These are phyloP conservation scores for Martes martes DNA, from an alignment of 2,113 vertebrate genomes.

Conservation along the genomic window DNA sequence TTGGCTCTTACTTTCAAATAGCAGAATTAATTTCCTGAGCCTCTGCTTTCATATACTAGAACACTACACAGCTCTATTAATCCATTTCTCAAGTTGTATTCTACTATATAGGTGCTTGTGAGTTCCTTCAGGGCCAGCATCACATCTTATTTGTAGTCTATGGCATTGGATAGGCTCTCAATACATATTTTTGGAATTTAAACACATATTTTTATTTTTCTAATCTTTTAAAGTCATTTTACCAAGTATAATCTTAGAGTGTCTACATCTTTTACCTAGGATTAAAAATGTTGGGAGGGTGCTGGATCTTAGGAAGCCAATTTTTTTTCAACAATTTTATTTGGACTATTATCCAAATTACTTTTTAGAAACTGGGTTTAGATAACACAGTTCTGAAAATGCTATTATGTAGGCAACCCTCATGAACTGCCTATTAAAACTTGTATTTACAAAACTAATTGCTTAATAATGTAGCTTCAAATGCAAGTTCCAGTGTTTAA, in stretches of 20 bases:
- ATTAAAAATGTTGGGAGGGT: neutral
- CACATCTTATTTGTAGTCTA: neutral
- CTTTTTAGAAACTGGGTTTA: neutral
- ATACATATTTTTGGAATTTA: neutral
- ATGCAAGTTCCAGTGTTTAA: neutral
- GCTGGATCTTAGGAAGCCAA: neutral
- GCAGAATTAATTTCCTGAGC: slow-evolving; percentile 3
- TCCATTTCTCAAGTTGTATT: neutral
- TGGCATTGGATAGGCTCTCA: neutral
- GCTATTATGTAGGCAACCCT: neutral
- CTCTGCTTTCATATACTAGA: neutral
- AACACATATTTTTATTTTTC: neutral
- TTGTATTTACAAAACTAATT: neutral
- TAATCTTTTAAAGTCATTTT: neutral
- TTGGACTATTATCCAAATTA: neutral
- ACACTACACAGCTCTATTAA: neutral
- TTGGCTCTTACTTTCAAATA: slow-evolving; percentile 28
- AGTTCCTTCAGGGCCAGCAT: neutral
- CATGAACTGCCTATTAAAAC: neutral
- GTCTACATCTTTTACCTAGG: neutral
- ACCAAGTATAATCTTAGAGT: neutral
- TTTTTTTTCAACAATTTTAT: neutral
- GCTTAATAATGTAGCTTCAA: neutral
- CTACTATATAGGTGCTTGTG: neutral
- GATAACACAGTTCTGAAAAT: neutral